A percentile compares a stretch with the other conserved stretches of the same genome.
Evolutionary conservation across 92 coral and sea anemone genomes (phyloP).

Genomic region (Ricordea florida): DNA sequence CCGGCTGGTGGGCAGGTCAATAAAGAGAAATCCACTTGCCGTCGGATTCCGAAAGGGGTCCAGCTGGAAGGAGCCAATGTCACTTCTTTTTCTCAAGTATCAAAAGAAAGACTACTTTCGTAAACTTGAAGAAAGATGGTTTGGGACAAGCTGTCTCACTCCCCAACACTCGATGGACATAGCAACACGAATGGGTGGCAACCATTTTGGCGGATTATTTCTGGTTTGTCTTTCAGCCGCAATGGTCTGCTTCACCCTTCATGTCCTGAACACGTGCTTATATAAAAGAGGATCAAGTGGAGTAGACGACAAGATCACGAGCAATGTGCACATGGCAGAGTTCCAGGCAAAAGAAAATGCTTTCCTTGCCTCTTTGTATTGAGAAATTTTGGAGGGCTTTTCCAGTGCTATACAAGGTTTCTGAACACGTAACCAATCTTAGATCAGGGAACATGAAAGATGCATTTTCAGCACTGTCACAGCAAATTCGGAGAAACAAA

Average conservation of each 20-base stretch:
- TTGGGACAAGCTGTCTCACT: slow-evolving; percentile 45
- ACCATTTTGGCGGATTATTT: slow-evolving; percentile 64
- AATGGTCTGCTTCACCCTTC: slow-evolving; percentile 22
- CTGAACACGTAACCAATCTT: too few relatives aligned
- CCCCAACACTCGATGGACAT: neutral
- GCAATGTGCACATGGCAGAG: too few relatives aligned
- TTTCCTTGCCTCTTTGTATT: too few relatives aligned
- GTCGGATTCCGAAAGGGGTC: slow-evolving; percentile 61
- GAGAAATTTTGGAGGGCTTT: too few relatives aligned
- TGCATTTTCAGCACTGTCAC: too few relatives aligned
- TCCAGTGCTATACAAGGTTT: too few relatives aligned
- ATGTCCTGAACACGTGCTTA: too few relatives aligned
- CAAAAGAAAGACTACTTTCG: slow-evolving; percentile 63
- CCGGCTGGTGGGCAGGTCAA: slow-evolving; percentile 60
- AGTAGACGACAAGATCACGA: too few relatives aligned
- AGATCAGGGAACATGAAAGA: too few relatives aligned
- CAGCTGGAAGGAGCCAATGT: slow-evolving; percentile 58
- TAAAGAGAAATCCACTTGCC: slow-evolving; percentile 53
- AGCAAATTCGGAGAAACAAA: too few relatives aligned
- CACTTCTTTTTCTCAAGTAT: slow-evolving; percentile 61
- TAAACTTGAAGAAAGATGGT: slow-evolving; percentile 59
- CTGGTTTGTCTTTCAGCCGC: slow-evolving; percentile 19
- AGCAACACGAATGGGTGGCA: slow-evolving; percentile 41
- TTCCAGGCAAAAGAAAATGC: too few relatives aligned
- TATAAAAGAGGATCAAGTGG: too few relatives aligned